Base-by-base conservation (phyloP, 2,888 invertebrate genomes). In the Malacosoma neustria region DNA sequence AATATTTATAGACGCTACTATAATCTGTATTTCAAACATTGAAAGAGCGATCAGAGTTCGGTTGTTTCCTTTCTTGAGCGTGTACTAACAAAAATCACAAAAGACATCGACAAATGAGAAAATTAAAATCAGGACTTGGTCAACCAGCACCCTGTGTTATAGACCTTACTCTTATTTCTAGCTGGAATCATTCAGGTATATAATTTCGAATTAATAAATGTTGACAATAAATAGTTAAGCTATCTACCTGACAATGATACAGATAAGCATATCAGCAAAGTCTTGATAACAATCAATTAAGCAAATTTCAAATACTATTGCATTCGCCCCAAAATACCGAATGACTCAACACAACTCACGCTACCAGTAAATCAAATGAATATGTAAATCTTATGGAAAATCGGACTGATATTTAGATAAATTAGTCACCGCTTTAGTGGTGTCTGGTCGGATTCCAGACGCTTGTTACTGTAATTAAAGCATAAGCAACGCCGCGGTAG, bases 381-480 rank as follows among this genome's bases (percentile, higher is more conserved):
- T 42, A 48, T 51, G 51, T 46, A 51, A 56, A 52, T 63, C 42
- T 46, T 42, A 14, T 35, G 33, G 39, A 38, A 37, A 48, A 42
- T 37, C 38, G 34, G 42, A 44, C 36, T 41, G 51, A 42, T 53
- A 56, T 52, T 61, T 51, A 47, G 41, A 39, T 40, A 51, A 51
- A 58, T 64, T 60, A 61, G 50, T 53, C 50, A 43, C 45, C 42
- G 42, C 42, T 30, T 32, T 42, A 46, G 39, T 13, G 40, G 37
- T 35, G 38, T 35, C 35, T 14, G 39, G 22, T 35, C 30, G 33
- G 35, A 39, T 39, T 39, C 39, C 39, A 15, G 35, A 35, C 33
- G 34, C 32, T 39, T 11, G 35, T 39, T 35, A 32, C 33, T 31
- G 30, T 34, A 30, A 38, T 38, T 38, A 38, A 15, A 30, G 31